Evolutionary conservation across 30 jellyfish, hydroid and myxozoan species (phyloP).

Genomic region (Hydractinia symbiolongicarpus): DNA sequence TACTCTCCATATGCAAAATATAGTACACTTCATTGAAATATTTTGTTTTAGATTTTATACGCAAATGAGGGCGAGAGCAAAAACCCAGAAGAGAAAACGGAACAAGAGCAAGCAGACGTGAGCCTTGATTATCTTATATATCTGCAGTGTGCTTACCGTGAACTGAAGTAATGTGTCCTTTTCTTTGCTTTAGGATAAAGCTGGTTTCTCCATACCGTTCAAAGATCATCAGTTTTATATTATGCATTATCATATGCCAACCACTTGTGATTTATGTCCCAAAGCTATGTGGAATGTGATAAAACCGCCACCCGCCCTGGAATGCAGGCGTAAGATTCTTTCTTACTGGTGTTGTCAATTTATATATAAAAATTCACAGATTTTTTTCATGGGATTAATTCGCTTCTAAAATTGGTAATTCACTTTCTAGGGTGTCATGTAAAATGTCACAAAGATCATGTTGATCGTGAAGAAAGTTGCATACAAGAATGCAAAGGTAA

Average conservation of each 20-base stretch:
- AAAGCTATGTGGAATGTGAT: constrained; percentile 78
- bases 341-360: background rate
- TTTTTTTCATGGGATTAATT: background rate
- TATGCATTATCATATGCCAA: constrained; percentile 96
- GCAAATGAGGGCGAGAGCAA: constrained; percentile 91
- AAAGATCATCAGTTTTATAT: constrained; percentile 71
- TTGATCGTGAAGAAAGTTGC: constrained; percentile 76
- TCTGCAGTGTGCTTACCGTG: background rate
- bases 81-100: constrained; percentile 79
- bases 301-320: constrained; percentile 91
- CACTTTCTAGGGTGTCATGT: constrained; percentile 70
- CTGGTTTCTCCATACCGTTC: constrained; percentile 55
- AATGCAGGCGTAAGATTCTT: constrained; percentile 72
- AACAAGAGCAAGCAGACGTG: constrained; percentile 62
- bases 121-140: background rate
- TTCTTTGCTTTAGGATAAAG: constrained; percentile 48
- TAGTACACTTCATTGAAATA: background rate
- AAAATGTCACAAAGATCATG: constrained; percentile 87
- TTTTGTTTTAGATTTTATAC: constrained; percentile 48
- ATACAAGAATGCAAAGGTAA: constrained; percentile 75
- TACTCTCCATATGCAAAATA: too few species aligned
- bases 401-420: background rate
- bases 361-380: background rate
- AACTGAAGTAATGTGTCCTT: background rate
- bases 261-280: constrained; percentile 82